Evolutionary conservation across 2,888 invertebrate genomes (phyloP), one percentile per base, ranked within the genome.

Genomic region (Andrena fulva): DNA sequence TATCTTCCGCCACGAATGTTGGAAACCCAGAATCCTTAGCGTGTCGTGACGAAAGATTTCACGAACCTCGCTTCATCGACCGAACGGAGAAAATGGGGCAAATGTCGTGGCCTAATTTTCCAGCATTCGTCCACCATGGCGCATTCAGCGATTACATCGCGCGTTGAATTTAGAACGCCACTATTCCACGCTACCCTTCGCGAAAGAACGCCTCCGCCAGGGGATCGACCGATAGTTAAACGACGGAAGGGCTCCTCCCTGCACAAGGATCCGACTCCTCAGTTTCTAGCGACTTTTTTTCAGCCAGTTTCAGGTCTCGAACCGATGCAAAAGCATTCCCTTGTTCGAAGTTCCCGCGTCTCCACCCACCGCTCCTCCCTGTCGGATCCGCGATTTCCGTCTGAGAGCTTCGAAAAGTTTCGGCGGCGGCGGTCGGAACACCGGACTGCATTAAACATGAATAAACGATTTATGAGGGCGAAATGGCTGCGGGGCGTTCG

Each of bases 321-420:
- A 84, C 87, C 90, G 90, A 92, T 92, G 93, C 93, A 92, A 93
- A 93, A 93, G 93, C 93, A 93, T 93, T 93, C 93, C 87, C 93
- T 93, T 93, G 93, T 93, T 92, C 91, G 87, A 90, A 89, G 89
- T 89, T 90, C 86, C 87, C 89, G 82, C 87, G 84, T 83, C 86
- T 81, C 85, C 80, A 64, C 75, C 75, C 80, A 77, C 83, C 86
- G 80, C 81, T 80, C 70, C 67, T 69, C 77, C 77, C 52, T 52
- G 75, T 80, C 82, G 84, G 82, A 84, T 74, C 78, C 85, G 80
- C 84, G 85, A 84, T 84, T 88, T 87, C 85, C 90, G 85, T 90
- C 87, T 88, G 88, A 91, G 89, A 91, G 90, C 85, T 90, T 88
- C 81, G 87, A 87, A 90, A 90, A 91, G 78, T 91, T 90, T 90